Evolutionary conservation across 2,888 invertebrate species (phyloP).

Genomic region (Thelaira solivaga): DNA sequence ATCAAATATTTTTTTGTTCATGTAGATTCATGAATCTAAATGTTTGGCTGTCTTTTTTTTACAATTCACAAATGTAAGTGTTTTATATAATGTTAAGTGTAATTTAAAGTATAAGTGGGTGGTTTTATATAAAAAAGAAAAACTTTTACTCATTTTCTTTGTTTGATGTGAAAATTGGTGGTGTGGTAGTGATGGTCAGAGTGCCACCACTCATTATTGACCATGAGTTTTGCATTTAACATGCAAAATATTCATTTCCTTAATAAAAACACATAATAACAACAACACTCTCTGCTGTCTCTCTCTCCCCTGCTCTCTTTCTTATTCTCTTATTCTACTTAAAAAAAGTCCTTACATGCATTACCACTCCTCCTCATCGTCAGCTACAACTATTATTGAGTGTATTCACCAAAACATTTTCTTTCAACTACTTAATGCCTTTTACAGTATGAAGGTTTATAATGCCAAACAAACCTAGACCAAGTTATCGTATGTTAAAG

Average conservation of each 20-base stretch:
- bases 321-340: not conserved
- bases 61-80: no score
- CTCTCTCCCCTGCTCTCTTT: not conserved
- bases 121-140: constrained; percentile 47
- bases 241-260: constrained; percentile 62
- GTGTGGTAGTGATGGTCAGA: no score
- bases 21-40: no score
- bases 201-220: constrained; percentile 56
- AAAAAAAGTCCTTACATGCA: constrained; percentile 27
- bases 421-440: not conserved
- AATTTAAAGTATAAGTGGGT: constrained; percentile 39
- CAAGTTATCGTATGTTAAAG: constrained; percentile 32
- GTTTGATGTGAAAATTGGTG: not conserved
- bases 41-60: no score
- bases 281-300: no score
- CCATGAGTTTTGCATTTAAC: constrained; percentile 59
- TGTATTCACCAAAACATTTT: constrained; percentile 22
- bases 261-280: constrained; percentile 25
- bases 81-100: constrained; percentile 36
- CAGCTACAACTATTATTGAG: not conserved
- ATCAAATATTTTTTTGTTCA: no score
- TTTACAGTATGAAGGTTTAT: not conserved
- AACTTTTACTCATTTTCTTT: not conserved
- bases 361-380: not conserved
- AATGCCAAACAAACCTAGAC: constrained; percentile 31